A percentile compares a stretch with the other conserved stretches of the same genome.
These are phyloP conservation scores for Caenorhabditis remanei DNA, from an alignment of 1,140 invertebrate species.

Conservation along the genomic window DNA sequence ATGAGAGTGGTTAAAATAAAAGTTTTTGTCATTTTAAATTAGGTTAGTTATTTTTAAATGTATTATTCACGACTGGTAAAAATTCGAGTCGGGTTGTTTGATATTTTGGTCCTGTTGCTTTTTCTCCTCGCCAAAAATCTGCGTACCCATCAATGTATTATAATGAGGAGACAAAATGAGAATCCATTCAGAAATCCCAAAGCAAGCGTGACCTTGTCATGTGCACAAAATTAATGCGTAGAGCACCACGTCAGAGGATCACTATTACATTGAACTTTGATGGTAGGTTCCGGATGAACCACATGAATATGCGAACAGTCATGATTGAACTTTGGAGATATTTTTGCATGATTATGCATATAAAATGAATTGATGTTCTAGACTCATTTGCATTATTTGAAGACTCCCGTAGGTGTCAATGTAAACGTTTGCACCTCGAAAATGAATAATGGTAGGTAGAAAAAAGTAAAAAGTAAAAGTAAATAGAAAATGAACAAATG, in stretches of 20 bases:
- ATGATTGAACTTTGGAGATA: background rate
- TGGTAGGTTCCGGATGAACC: background rate
- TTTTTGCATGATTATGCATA: conserved; percentile 10
- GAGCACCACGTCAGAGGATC: conserved; percentile 22
- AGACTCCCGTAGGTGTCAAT: background rate
- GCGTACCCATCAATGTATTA: background rate
- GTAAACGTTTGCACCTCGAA: background rate
- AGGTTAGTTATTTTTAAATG: background rate
- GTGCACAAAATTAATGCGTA: conserved; percentile 18
- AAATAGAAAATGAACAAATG: too few relatives aligned
- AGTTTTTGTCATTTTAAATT: background rate
- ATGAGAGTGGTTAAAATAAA: background rate
- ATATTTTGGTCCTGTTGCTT: background rate
- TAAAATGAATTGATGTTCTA: background rate
- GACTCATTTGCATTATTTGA: background rate
- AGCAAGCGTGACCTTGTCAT: background rate
- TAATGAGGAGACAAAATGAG: background rate
- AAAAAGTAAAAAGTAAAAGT: too few relatives aligned
- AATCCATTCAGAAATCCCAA: background rate
- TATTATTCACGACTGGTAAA: conserved; percentile 11
- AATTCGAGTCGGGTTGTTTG: background rate
- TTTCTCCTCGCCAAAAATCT: too few relatives aligned
- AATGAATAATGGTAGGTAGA: background rate
- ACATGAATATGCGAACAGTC: conserved; percentile 39
- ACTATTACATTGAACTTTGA: conserved; percentile 30